phyloP scores from a whole-genome alignment of 2,797 vertebrate genomes.

The Neosilurus mollespiculum region DNA sequence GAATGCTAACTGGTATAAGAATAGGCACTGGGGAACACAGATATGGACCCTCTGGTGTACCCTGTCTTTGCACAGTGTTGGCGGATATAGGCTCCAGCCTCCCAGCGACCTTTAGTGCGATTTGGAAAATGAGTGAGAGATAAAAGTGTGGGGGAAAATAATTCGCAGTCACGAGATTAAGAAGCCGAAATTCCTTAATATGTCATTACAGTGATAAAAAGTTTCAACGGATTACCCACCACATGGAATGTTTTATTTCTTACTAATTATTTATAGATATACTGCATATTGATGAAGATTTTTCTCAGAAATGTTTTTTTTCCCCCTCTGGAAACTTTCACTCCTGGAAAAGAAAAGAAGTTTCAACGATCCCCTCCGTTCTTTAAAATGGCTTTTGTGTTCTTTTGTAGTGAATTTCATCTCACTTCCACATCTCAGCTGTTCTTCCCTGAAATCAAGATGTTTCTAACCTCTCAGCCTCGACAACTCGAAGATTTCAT shows the following conservation, averaged over 20 bases:
- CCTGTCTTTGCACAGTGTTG: too few relatives aligned
- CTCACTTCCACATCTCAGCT: background rate
- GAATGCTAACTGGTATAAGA: too few relatives aligned
- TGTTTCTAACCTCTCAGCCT: slow-evolving; percentile 29
- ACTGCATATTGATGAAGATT: background rate
- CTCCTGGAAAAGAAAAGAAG: background rate
- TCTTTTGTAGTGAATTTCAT: background rate
- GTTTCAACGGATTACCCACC: background rate
- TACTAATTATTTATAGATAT: background rate
- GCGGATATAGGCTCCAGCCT: too few relatives aligned
- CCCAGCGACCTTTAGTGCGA: too few relatives aligned
- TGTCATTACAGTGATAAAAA: too few relatives aligned
- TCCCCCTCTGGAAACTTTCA: background rate
- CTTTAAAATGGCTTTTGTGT: background rate
- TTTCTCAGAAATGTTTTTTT: background rate
- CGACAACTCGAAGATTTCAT: slow-evolving; percentile 1
- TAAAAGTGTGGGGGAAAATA: too few relatives aligned
- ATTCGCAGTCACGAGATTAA: too few relatives aligned
- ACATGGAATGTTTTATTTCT: background rate
- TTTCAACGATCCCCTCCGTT: background rate
- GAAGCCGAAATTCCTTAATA: too few relatives aligned
- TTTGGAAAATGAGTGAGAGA: too few relatives aligned
- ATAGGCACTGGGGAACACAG: too few relatives aligned
- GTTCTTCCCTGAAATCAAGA: slow-evolving; percentile 35
- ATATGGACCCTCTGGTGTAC: too few relatives aligned